Conservation (phyloP, 2,888 invertebrate species). For the Tipula vernalis region DNA sequence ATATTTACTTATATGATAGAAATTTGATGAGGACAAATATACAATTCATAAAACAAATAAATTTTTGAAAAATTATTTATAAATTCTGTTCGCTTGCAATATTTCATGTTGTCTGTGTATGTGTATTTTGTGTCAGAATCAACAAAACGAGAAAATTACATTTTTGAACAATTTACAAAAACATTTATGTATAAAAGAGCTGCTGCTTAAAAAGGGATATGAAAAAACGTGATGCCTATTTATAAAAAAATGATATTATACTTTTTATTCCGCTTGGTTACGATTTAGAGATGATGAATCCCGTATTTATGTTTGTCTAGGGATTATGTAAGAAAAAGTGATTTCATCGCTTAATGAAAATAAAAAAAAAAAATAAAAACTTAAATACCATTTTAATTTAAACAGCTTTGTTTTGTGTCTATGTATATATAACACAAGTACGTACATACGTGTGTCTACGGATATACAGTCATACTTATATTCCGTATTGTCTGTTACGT, state of each 20-base stretch:
- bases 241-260: not conserved
- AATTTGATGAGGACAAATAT: slow-evolving; percentile 4
- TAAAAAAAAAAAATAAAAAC: not conserved
- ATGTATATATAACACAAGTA: not conserved
- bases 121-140: not conserved
- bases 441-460: not conserved
- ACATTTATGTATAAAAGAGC: not conserved
- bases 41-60: not conserved
- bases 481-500: not conserved
- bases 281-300: not conserved
- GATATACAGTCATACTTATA: not conserved
- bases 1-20: not conserved
- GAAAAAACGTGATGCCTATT: not conserved
- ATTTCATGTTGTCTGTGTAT: not conserved
- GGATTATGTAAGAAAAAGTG: not conserved
- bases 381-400: not conserved
- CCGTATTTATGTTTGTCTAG: not conserved
- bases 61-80: not conserved
- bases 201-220: not conserved
- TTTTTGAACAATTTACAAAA: not conserved
- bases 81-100: not conserved
- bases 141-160: not conserved
- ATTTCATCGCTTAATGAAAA: not conserved
- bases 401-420: not conserved
- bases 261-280: not conserved